Evolutionary conservation across 2,113 vertebrate species (phyloP).

Genomic region (Pycnonotus jocosus): DNA sequence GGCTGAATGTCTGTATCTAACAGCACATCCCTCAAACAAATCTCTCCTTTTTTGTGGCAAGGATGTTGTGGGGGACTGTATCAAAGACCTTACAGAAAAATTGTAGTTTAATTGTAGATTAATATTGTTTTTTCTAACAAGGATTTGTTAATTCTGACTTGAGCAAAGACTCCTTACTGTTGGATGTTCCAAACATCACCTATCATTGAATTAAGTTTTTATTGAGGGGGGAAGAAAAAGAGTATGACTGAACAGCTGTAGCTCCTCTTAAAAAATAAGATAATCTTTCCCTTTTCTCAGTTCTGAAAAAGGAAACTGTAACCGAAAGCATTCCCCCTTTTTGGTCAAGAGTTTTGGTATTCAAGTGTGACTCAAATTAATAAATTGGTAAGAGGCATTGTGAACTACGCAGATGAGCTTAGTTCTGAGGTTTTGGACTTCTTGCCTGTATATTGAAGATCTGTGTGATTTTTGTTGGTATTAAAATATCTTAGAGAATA

Average conservation of each 20-base stretch:
- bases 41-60: not conserved
- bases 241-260: not conserved
- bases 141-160: not conserved
- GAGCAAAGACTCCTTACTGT: not conserved
- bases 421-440: not conserved
- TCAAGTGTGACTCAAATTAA: not conserved
- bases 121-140: not conserved
- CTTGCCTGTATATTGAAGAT: not conserved
- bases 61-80: not conserved
- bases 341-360: not conserved
- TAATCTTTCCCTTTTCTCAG: not conserved
- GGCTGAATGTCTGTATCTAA: not conserved
- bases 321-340: not conserved
- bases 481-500: not conserved
- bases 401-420: not conserved
- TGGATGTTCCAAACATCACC: not conserved
- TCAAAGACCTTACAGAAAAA: not conserved
- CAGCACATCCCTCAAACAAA: not conserved
- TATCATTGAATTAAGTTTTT: not conserved
- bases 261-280: not conserved
- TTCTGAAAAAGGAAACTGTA: not conserved
- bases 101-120: not conserved
- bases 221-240: not conserved
- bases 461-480: not conserved
- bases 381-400: not conserved